Conservation (phyloP, 2,113 vertebrate species). For the Vombatus ursinus region DNA sequence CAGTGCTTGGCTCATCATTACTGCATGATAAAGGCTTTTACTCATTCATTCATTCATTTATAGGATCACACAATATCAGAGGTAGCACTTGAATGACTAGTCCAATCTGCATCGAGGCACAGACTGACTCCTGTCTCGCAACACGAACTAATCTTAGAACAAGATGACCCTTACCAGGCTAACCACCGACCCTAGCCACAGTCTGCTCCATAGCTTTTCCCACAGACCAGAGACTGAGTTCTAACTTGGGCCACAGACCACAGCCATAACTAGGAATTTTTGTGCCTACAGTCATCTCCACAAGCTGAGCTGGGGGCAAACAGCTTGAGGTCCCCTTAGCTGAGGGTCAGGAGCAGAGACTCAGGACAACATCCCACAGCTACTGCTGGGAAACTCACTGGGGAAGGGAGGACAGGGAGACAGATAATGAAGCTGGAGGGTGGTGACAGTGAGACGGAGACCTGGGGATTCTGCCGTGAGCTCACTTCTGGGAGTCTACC, state of each 20-base stretch:
- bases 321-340: too few species aligned
- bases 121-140: not conserved
- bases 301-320: not conserved
- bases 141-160: not conserved
- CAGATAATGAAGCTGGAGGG: not conserved
- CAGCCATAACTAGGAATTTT: not conserved
- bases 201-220: too few species aligned
- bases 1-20: not conserved
- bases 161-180: too few species aligned
- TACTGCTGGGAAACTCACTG: not conserved
- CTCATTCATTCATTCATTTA: not conserved
- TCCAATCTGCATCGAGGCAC: not conserved
- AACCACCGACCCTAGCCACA: too few species aligned
- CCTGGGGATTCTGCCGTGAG: too few species aligned
- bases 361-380: not conserved
- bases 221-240: too few species aligned
- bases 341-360: too few species aligned
- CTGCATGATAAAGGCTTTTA: not conserved
- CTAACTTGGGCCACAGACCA: not conserved
- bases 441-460: not conserved
- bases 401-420: too few species aligned
- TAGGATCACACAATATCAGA: not conserved
- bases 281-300: not conserved
- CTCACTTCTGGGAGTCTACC: too few species aligned
- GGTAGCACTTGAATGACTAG: not conserved